These are phyloP conservation scores for Protaetia brevitarsis DNA, from an alignment of 1,140 invertebrate genomes.

Conservation along the genomic window DNA sequence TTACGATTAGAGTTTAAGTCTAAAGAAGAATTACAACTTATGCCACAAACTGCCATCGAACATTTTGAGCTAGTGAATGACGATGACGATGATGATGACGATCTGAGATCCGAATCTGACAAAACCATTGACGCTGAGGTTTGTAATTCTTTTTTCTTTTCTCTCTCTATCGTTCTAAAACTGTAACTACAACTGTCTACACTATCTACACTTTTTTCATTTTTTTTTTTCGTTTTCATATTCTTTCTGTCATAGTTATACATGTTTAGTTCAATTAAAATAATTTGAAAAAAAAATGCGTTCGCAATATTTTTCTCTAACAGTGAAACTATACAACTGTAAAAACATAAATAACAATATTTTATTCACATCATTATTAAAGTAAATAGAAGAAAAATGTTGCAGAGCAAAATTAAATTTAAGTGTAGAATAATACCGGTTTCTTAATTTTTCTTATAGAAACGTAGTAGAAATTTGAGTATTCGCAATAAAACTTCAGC, in stretches of 20 bases:
- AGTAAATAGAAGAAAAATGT: no score
- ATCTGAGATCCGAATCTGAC: constrained; percentile 54
- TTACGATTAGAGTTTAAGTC: constrained; percentile 92
- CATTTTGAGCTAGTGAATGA: constrained; percentile 82
- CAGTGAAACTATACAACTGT: no score
- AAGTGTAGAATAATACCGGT: constrained; percentile 20
- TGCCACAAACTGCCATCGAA: constrained; percentile 96
- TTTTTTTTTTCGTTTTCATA: no score
- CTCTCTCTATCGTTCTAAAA: constrained; percentile 21
- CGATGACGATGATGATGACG: constrained; percentile 70
- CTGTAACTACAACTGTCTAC: background rate
- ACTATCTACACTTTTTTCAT: no score
- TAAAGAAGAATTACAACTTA: constrained; percentile 90
- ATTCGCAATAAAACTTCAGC: constrained; percentile 56
- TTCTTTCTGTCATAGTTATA: no score
- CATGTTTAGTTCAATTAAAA: no score
- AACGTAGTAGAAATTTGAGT: constrained; percentile 56
- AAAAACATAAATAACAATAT: no score
- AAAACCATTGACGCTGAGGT: constrained; percentile 76
- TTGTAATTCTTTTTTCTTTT: constrained; percentile 41
- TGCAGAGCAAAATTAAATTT: background rate
- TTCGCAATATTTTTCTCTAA: no score
- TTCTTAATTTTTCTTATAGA: constrained; percentile 56
- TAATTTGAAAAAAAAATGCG: no score
- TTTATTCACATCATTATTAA: no score